These are phyloP conservation scores for Pontoporia blainvillei DNA, from an alignment of 2,113 vertebrate genomes.

Conservation along the genomic window DNA sequence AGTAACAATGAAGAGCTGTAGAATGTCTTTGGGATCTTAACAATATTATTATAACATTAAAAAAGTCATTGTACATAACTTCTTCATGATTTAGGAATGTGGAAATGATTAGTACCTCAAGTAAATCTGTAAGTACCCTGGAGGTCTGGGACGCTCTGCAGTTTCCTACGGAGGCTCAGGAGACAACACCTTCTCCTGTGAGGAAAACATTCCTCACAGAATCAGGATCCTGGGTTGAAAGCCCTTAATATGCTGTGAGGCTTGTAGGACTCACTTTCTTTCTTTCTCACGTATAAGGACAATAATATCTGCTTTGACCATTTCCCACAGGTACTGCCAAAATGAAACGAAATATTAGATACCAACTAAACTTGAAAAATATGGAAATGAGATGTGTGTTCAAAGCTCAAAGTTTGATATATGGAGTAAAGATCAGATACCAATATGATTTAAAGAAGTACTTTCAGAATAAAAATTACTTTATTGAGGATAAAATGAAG, in stretches of 20 bases:
- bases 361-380: not conserved
- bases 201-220: not conserved
- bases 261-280: not conserved
- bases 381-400: not conserved
- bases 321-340: not conserved
- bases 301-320: not conserved
- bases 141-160: not conserved
- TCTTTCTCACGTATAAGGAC: not conserved
- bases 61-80: not conserved
- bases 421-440: not conserved
- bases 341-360: not conserved
- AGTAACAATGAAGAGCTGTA: not conserved
- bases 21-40: not conserved
- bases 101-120: not conserved
- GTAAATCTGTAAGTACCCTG: not conserved
- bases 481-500: not conserved
- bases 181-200: not conserved
- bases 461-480: not conserved
- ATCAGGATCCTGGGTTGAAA: not conserved
- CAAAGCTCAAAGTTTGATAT: not conserved
- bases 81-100: not conserved
- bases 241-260: too few relatives aligned
- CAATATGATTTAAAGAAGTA: not conserved
- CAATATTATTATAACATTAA: not conserved
- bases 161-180: not conserved